phyloP scores from a whole-genome alignment of 1,140 invertebrate species.

The Oncopodura yosiiana region DNA sequence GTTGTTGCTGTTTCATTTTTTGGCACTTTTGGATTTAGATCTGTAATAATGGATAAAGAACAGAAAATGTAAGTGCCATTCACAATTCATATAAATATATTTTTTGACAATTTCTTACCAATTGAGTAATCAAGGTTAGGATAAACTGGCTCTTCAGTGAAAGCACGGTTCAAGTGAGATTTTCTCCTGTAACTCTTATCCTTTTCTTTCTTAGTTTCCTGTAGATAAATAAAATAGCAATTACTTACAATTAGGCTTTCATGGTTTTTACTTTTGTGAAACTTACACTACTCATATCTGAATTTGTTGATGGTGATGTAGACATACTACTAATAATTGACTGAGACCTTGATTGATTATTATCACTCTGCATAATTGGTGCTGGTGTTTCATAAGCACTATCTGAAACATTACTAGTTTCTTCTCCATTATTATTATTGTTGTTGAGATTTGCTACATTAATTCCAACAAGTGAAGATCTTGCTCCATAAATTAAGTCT shows the following conservation, averaged over 20 bases:
- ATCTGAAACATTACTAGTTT: too few species aligned
- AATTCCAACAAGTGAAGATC: too few species aligned
- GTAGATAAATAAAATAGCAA: not conserved
- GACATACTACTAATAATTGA: constrained; percentile 15
- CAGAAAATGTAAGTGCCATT: not conserved
- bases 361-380: constrained; percentile 6
- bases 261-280: not conserved
- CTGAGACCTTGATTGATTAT: constrained; percentile 16
- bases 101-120: constrained; percentile 1
- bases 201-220: constrained; percentile 36
- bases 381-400: not conserved
- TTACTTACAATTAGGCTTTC: not conserved
- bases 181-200: constrained; percentile 57
- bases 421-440: too few species aligned
- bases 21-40: too few species aligned
- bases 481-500: too few species aligned
- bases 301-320: constrained; percentile 4
- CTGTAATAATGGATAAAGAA: too few species aligned
- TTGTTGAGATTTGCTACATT: not conserved
- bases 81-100: not conserved
- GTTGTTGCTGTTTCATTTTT: constrained; percentile 1
- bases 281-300: constrained; percentile 14
- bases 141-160: constrained; percentile 46
- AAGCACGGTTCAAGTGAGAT: constrained; percentile 52
- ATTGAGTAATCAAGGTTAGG: not conserved